Percentiles rank a stretch among this genome's conserved stretches.
Conservation (phyloP, 2,113 vertebrate species). For the Coryphaenoides rupestris region DNA sequence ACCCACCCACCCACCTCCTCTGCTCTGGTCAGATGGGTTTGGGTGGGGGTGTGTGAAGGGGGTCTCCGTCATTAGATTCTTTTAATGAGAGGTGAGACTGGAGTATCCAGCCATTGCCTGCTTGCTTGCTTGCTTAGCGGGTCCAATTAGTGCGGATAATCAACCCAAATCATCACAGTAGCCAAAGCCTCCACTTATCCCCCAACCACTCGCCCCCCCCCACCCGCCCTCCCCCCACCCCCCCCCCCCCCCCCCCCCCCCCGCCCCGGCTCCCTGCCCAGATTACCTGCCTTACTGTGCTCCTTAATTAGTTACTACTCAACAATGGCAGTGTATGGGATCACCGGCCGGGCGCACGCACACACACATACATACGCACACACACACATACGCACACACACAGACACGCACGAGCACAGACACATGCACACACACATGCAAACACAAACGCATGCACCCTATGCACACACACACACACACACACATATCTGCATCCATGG, state of each 20-base stretch:
- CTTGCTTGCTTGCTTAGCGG: constrained; percentile 46
- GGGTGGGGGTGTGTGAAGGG: constrained; percentile 1
- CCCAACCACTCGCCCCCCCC: too few species aligned
- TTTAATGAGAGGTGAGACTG: constrained; percentile 72
- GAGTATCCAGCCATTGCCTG: constrained; percentile 49
- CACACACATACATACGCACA: not conserved
- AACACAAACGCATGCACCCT: too few species aligned
- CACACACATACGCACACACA: not conserved
- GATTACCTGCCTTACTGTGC: constrained; percentile 57
- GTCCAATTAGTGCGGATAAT: constrained; percentile 70
- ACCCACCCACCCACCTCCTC: constrained; percentile 18
- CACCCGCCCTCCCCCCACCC: constrained; percentile 14
- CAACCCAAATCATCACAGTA: constrained; percentile 64
- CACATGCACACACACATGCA: too few species aligned
- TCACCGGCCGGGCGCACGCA: too few species aligned
- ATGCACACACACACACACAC: constrained; percentile 10
- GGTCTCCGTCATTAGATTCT: constrained; percentile 64
- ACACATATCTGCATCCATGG: not conserved
- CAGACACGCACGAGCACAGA: too few species aligned
- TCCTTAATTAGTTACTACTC: constrained; percentile 63
- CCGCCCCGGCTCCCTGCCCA: constrained; percentile 33
- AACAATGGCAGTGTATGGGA: constrained; percentile 55
- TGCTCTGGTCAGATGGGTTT: constrained; percentile 49
- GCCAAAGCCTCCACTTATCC: constrained; percentile 41
- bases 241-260: constrained; percentile 7